Evolutionary conservation across 2,888 invertebrate genomes (phyloP).

Genomic region (Philopedon plagiatum): DNA sequence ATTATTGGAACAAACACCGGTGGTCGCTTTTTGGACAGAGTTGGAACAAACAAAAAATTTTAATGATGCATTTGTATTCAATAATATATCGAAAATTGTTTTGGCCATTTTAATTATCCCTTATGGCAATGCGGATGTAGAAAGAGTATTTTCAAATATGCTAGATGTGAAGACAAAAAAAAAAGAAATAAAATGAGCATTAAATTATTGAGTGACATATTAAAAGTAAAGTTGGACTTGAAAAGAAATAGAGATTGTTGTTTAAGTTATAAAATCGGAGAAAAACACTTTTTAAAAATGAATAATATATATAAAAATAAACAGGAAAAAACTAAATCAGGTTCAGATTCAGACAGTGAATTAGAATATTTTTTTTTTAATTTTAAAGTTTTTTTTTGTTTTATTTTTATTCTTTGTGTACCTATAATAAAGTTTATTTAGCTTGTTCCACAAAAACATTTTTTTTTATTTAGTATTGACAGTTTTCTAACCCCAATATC

Average conservation of each 20-base stretch:
- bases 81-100: constrained; percentile 21
- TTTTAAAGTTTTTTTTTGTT: too few relatives aligned
- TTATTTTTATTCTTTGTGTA: too few relatives aligned
- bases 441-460: neutral
- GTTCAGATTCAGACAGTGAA: too few relatives aligned
- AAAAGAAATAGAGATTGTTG: too few relatives aligned
- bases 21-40: constrained; percentile 13
- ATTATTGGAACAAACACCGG: neutral
- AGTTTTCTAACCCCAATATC: neutral
- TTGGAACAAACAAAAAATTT: neutral
- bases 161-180: constrained; percentile 19
- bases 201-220: constrained; percentile 4
- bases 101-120: constrained; percentile 7
- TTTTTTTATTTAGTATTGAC: neutral
- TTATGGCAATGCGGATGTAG: constrained; percentile 30
- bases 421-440: too few relatives aligned
- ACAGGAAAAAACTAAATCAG: too few relatives aligned
- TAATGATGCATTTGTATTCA: constrained; percentile 3
- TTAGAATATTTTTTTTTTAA: too few relatives aligned
- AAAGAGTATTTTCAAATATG: constrained; percentile 29
- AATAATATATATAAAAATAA: too few relatives aligned
- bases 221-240: constrained; percentile 14
- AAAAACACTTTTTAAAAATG: too few relatives aligned
- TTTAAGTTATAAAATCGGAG: too few relatives aligned
- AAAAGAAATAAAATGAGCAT: constrained; percentile 1